A percentile compares a stretch with the other conserved stretches of the same genome.
These are phyloP conservation scores for Palythoa heliodiscus DNA, from an alignment of 92 coral and sea anemone genomes.

Conservation along the genomic window DNA sequence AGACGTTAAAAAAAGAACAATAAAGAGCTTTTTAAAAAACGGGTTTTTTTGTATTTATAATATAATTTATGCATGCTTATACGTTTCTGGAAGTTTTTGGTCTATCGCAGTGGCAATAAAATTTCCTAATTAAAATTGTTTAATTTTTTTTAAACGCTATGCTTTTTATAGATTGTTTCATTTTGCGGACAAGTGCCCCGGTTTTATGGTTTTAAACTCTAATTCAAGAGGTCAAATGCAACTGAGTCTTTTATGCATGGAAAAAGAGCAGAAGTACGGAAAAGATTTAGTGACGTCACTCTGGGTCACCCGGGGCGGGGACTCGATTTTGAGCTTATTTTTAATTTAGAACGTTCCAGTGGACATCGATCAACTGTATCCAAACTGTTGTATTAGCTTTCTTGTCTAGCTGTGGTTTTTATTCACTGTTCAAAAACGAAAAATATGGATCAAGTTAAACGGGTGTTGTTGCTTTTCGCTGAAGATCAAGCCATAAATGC, in stretches of 20 bases:
- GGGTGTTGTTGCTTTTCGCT: slow-evolving; percentile 63
- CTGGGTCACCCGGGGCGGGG: background rate
- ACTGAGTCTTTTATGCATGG: background rate
- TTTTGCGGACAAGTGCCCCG: background rate
- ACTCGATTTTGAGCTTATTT: background rate
- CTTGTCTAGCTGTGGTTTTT: background rate
- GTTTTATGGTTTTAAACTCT: background rate
- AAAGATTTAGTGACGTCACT: background rate
- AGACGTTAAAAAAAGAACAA: too few relatives aligned
- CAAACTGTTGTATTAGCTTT: background rate
- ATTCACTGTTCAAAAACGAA: background rate
- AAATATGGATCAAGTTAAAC: slow-evolving; percentile 34
- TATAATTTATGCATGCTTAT: too few relatives aligned
- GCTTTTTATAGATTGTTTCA: background rate
- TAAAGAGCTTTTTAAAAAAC: too few relatives aligned
- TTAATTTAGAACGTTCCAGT: background rate
- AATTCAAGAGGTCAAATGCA: too few relatives aligned
- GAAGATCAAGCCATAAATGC: slow-evolving; percentile 67
- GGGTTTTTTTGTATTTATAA: too few relatives aligned
- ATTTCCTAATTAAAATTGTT: background rate
- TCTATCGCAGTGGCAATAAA: too few relatives aligned
- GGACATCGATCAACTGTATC: slow-evolving; percentile 1
- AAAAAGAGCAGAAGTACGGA: background rate
- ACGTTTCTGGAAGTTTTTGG: too few relatives aligned
- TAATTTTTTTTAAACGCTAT: background rate